Conservation (phyloP, 2,797 vertebrate species). For the Percopsis omiscomaycus region DNA sequence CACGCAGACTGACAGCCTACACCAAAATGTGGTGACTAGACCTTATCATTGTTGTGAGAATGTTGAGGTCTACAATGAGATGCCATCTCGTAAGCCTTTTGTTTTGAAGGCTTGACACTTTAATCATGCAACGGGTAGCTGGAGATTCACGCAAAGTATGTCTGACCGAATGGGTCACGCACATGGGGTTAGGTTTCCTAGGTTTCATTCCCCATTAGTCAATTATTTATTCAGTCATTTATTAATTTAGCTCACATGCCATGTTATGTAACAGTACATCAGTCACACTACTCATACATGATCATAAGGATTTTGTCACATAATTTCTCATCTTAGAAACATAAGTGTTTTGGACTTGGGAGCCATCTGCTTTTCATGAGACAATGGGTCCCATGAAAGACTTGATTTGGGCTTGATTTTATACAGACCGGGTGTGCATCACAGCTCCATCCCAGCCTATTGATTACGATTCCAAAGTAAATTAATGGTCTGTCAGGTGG, state of each 20-base stretch:
- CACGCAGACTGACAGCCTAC: slow-evolving; percentile 36
- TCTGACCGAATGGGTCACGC: slow-evolving; percentile 45
- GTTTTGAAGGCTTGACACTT: slow-evolving; percentile 59
- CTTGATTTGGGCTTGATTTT: slow-evolving; percentile 44
- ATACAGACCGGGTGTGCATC: slow-evolving; percentile 45
- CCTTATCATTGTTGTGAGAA: slow-evolving; percentile 59
- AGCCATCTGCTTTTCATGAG: slow-evolving; percentile 63
- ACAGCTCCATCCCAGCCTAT: slow-evolving; percentile 32
- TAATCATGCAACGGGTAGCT: slow-evolving; percentile 49
- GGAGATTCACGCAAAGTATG: slow-evolving; percentile 38
- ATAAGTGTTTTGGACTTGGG: slow-evolving; percentile 40
- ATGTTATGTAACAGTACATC: slow-evolving; percentile 28
- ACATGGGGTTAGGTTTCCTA: slow-evolving; percentile 27
- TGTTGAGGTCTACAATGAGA: slow-evolving; percentile 47
- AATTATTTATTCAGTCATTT: slow-evolving; percentile 15
- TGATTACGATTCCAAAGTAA: slow-evolving; percentile 19
- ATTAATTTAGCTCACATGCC: slow-evolving; percentile 35
- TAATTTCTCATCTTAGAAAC: slow-evolving; percentile 56
- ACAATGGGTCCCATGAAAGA: slow-evolving; percentile 2
- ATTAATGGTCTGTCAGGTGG: slow-evolving; percentile 56
- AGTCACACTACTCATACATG: slow-evolving; percentile 28
- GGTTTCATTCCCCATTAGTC: too few relatives aligned
- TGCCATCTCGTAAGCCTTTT: slow-evolving; percentile 60
- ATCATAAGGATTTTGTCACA: slow-evolving; percentile 48
- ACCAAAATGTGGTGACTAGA: slow-evolving; percentile 19